These are phyloP conservation scores for Caenorhabditis afra DNA, from an alignment of 2,888 invertebrate species.

Conservation along the genomic window DNA sequence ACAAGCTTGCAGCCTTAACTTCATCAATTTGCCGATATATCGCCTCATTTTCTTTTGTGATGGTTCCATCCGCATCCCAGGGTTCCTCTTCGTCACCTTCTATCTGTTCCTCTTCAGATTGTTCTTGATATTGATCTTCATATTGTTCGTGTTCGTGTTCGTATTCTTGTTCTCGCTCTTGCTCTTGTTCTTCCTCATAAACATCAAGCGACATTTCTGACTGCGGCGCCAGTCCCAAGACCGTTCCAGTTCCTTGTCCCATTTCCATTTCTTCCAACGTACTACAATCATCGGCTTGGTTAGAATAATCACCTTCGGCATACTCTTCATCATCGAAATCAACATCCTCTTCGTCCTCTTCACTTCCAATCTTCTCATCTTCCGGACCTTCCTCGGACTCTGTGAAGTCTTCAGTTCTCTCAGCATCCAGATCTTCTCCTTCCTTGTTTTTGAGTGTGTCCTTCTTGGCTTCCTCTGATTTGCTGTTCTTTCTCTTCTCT, in stretches of 20 bases:
- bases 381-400: conserved; percentile 38
- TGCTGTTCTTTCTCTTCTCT: conserved; percentile 42
- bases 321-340: conserved; percentile 48
- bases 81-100: too few relatives aligned
- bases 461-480: conserved; percentile 26
- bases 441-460: conserved; percentile 15
- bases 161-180: too few relatives aligned
- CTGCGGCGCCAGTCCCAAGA: not conserved
- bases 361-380: conserved; percentile 25
- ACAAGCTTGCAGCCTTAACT: too few relatives aligned
- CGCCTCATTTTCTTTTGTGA: too few relatives aligned
- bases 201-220: too few relatives aligned
- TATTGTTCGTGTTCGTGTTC: too few relatives aligned
- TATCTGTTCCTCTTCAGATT: too few relatives aligned
- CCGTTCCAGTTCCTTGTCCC: not conserved
- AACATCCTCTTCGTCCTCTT: conserved; percentile 9
- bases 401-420: too few relatives aligned
- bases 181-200: too few relatives aligned
- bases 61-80: too few relatives aligned
- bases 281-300: conserved; percentile 30
- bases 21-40: too few relatives aligned
- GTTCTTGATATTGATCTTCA: too few relatives aligned
- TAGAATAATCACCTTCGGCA: conserved; percentile 29
- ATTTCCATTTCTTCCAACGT: not conserved
- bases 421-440: conserved; percentile 7